Base-by-base conservation (phyloP, 2,113 vertebrate genomes). In the Erythrocercus mccallii region DNA sequence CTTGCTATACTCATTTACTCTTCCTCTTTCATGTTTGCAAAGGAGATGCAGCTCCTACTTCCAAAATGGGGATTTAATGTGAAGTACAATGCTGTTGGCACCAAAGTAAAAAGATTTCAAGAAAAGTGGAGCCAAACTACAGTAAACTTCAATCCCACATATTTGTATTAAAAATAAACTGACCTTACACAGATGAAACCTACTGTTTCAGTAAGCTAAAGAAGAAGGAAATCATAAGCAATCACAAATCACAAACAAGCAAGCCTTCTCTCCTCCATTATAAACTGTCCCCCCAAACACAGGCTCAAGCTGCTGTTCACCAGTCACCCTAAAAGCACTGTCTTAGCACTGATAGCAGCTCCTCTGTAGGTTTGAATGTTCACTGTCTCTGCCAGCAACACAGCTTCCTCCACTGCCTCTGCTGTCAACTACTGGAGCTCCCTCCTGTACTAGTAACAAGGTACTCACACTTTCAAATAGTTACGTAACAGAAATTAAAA, bases 341-440 rank as follows among this genome's bases (percentile, higher is more conserved):
- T 90, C 91, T 73, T 79, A 95, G 81, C 73, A 68, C 42, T 92
- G 83, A 61, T 7, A 95, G 88, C 86, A 95, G 91, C 88, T 96
- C 90, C 88, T 95, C 94, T 51, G 66, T 30, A 86, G 73, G 68
- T 47, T 57, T 78, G 77, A 80, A 78, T 27, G 28, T 68, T 84
- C 81, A 83, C 30, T 80, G 83, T 42, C 62, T 94, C 64, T 57
- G 81, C 77, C 94, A 74, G 90, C 82, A 95, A 10, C 17, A 85
- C 51, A 86, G 69, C 68, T 61, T 42, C 45, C 84, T 94, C 88
- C 82, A 93, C 88, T 96, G 94, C 95, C 93, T 97, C 82, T 86
- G 57, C 15, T 88, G 97, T 96, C 95, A 97, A 94, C 97, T 97
- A 97, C 62, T 96, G 85, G 98, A 96, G 94, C 82, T 95, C 78